phyloP scores from a whole-genome alignment of 2,888 invertebrate genomes.

The Podotricha telesiphe region DNA sequence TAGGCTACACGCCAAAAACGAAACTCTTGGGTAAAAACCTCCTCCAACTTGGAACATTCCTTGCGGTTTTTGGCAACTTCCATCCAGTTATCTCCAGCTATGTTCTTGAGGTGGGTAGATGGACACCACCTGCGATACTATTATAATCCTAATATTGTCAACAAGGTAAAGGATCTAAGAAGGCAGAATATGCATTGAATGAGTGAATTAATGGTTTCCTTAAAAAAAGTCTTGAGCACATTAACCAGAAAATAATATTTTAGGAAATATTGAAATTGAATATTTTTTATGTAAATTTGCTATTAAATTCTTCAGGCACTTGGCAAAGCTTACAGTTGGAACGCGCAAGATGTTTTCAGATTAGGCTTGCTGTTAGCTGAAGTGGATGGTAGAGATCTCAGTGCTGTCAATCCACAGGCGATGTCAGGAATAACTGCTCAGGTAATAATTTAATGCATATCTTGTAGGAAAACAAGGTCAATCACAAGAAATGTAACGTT shows the following conservation, averaged over 20 bases:
- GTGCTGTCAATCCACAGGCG: slow-evolving; percentile 67
- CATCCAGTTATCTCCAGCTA: no score
- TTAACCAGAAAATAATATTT: background rate
- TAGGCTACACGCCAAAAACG: no score
- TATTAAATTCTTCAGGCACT: slow-evolving; percentile 57
- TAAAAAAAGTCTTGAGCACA: background rate
- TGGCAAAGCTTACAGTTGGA: slow-evolving; percentile 76
- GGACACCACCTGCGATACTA: no score
- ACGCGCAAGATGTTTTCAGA: slow-evolving; percentile 68
- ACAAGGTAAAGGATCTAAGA: no score
- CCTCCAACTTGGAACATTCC: no score
- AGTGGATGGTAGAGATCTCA: slow-evolving; percentile 62
- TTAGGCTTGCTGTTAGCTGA: slow-evolving; percentile 69
- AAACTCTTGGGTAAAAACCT: no score
- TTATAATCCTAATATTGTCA: no score
- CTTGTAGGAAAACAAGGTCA: background rate
- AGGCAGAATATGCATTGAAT: background rate
- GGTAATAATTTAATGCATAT: slow-evolving; percentile 49
- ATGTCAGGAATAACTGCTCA: slow-evolving; percentile 70
- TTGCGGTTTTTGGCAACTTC: no score
- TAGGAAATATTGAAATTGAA: background rate
- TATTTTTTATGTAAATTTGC: slow-evolving; percentile 15
- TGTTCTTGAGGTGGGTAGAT: no score
- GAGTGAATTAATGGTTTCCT: background rate
- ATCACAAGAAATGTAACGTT: no score